Conservation (phyloP, 2,797 vertebrate genomes). For the Falco cherrug region DNA sequence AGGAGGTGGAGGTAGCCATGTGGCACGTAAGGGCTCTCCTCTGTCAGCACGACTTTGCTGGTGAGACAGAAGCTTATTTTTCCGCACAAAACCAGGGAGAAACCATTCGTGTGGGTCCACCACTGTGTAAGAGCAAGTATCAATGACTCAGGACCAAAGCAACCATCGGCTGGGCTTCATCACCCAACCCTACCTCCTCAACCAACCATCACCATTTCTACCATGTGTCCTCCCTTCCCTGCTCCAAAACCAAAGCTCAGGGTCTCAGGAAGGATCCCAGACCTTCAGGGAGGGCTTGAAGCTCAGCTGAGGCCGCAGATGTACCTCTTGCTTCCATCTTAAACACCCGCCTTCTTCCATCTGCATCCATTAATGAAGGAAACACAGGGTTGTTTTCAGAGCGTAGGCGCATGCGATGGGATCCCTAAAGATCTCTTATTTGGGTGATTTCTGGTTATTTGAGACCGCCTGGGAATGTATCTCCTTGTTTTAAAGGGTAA, state of each 20-base stretch:
- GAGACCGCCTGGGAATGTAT: not conserved
- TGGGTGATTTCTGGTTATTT: not conserved
- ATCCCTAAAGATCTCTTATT: not conserved
- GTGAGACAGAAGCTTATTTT: not conserved
- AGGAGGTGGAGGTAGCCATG: not conserved
- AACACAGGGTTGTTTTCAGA: fast-evolving
- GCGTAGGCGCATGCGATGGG: fast-evolving
- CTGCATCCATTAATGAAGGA: not conserved
- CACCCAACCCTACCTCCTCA: not conserved
- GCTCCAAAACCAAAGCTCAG: not conserved
- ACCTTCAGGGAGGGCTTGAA: not conserved
- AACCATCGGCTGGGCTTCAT: fast-evolving
- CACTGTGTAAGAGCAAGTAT: not conserved
- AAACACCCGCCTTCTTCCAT: not conserved
- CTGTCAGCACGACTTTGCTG: not conserved
- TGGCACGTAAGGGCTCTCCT: not conserved
- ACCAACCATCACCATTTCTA: not conserved
- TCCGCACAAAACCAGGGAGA: not conserved
- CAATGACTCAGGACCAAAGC: fast-evolving
- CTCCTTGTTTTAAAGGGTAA: not conserved
- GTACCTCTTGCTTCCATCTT: not conserved
- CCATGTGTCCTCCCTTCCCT: not conserved
- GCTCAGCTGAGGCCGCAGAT: not conserved
- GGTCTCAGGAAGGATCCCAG: not conserved
- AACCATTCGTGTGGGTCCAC: not conserved